Percentiles rank a stretch among this genome's conserved stretches.
Evolutionary conservation across 2,797 vertebrate genomes (phyloP).

Genomic region (Ptychadena robeensis): DNA sequence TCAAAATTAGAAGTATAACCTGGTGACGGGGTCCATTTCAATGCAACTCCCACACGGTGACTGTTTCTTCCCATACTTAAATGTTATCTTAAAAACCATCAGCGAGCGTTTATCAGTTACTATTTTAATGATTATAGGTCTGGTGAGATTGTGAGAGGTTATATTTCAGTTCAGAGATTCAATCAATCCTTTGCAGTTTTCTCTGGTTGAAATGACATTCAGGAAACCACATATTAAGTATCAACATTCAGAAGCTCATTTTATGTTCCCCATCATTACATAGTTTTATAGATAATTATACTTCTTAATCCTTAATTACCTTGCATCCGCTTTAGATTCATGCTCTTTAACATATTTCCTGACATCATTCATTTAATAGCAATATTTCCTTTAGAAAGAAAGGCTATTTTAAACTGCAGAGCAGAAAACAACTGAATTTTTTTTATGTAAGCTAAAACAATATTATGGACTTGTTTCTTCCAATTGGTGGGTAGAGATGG

Average conservation of each 20-base stretch:
- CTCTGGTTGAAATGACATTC: slow-evolving; percentile 39
- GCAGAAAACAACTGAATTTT: background rate
- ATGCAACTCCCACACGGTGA: background rate
- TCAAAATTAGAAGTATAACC: background rate
- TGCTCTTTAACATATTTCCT: slow-evolving; percentile 53
- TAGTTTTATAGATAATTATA: slow-evolving; percentile 57
- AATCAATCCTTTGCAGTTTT: slow-evolving; percentile 31
- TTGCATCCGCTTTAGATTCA: slow-evolving; percentile 33
- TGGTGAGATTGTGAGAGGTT: slow-evolving; percentile 37
- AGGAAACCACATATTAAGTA: slow-evolving; percentile 48
- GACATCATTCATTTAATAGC: slow-evolving; percentile 46
- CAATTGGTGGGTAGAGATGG: no score
- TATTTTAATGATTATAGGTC: slow-evolving; percentile 30
- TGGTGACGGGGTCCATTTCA: background rate
- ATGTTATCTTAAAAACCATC: slow-evolving; percentile 35
- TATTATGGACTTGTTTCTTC: background rate
- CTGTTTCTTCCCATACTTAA: slow-evolving; percentile 20
- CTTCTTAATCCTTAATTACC: slow-evolving; percentile 51
- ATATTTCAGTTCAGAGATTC: slow-evolving; percentile 54
- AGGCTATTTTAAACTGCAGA: slow-evolving; percentile 2
- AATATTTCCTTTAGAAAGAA: slow-evolving; percentile 23
- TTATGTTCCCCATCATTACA: slow-evolving; percentile 43
- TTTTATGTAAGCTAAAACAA: background rate
- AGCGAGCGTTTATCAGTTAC: slow-evolving; percentile 55
- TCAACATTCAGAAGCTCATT: slow-evolving; percentile 52